Evolutionary conservation across 2,797 vertebrate species (phyloP).

Genomic region (Spinibarbus caldwelli): DNA sequence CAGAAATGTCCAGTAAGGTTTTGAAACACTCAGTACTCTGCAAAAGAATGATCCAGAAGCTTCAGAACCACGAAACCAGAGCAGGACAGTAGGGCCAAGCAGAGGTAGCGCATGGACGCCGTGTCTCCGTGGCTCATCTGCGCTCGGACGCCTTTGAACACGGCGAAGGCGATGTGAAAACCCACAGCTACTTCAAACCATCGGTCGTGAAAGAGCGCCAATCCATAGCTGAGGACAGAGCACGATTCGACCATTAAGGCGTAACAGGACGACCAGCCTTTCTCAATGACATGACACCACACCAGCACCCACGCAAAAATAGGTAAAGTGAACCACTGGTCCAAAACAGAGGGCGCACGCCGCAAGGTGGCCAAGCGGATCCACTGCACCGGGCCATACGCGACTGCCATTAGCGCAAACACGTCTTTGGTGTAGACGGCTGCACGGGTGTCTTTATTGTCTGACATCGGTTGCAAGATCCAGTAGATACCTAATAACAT

Average conservation of each 20-base stretch:
- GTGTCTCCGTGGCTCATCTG: slow-evolving; percentile 70
- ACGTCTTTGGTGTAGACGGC: slow-evolving; percentile 74
- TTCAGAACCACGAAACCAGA: slow-evolving; percentile 81
- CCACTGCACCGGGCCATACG: slow-evolving; percentile 83
- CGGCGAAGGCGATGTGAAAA: slow-evolving; percentile 65
- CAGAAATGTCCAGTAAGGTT: slow-evolving; percentile 84
- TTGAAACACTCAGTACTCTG: slow-evolving; percentile 69
- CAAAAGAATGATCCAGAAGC: slow-evolving; percentile 78
- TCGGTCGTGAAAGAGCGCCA: slow-evolving; percentile 70
- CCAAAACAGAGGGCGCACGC: slow-evolving; percentile 75
- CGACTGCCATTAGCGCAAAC: slow-evolving; percentile 81
- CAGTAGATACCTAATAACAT: slow-evolving; percentile 75
- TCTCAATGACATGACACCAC: slow-evolving; percentile 73
- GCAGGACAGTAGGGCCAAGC: slow-evolving; percentile 72
- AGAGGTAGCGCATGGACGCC: slow-evolving; percentile 65
- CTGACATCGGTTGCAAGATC: slow-evolving; percentile 59
- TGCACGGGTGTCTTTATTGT: not conserved
- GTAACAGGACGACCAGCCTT: slow-evolving; percentile 66
- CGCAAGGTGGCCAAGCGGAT: slow-evolving; percentile 74
- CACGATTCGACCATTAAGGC: slow-evolving; percentile 65
- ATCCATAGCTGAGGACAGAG: slow-evolving; percentile 77
- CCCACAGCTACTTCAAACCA: slow-evolving; percentile 79
- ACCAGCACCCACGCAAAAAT: slow-evolving; percentile 83
- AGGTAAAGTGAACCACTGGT: slow-evolving; percentile 85
- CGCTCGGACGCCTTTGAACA: slow-evolving; percentile 60